Evolutionary conservation across 1,140 invertebrate genomes (phyloP).

Genomic region (Calycopis cecrops): DNA sequence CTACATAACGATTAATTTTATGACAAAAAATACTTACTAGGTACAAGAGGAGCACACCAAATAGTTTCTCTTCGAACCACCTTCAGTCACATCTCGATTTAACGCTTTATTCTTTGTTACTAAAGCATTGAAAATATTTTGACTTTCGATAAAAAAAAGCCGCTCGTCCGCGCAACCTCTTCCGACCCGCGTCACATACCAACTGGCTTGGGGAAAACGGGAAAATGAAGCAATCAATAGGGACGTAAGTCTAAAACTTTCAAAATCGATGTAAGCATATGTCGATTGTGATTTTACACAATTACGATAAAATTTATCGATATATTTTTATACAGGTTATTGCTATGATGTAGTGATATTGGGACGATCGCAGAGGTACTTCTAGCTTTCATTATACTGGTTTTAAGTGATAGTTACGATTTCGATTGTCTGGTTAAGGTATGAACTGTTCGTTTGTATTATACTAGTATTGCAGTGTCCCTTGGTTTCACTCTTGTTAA

Average conservation of each 20-base stretch:
- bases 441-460: too few relatives aligned
- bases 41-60: conserved; percentile 1
- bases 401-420: too few relatives aligned
- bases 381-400: too few relatives aligned
- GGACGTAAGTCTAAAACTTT: conserved; percentile 19
- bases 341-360: too few relatives aligned
- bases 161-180: conserved; percentile 12
- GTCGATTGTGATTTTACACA: too few relatives aligned
- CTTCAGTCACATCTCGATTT: conserved; percentile 35
- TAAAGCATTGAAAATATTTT: conserved; percentile 10
- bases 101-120: conserved; percentile 16
- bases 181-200: conserved; percentile 26
- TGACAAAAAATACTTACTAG: conserved; percentile 16
- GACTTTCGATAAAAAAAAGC: conserved; percentile 2
- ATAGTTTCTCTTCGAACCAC: not conserved
- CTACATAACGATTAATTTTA: not conserved
- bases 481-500: too few relatives aligned
- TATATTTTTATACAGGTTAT: too few relatives aligned
- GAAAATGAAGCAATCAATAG: conserved; percentile 50
- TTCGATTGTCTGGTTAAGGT: too few relatives aligned
- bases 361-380: too few relatives aligned
- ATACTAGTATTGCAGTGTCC: too few relatives aligned
- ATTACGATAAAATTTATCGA: too few relatives aligned
- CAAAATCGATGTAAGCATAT: too few relatives aligned
- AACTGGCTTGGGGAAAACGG: conserved; percentile 49